Percentiles rank a stretch among this genome's conserved stretches.
Evolutionary conservation across 2,888 invertebrate species (phyloP).

Genomic region (Kryphioiulus occultus): DNA sequence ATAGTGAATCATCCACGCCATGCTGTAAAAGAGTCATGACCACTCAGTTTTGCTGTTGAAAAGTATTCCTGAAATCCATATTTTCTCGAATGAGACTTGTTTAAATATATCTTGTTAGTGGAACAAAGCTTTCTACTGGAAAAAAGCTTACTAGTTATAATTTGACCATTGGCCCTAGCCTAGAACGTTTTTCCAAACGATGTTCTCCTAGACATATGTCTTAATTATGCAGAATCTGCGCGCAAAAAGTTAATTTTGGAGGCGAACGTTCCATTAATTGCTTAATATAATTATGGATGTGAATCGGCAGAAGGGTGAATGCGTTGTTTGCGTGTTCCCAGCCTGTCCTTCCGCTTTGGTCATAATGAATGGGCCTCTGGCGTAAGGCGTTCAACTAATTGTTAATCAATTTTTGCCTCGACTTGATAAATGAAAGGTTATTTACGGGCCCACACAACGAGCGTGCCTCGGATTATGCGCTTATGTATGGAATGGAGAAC

Average conservation of each 20-base stretch:
- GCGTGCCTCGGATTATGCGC: not conserved
- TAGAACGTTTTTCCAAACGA: no score
- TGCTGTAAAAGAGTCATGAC: no score
- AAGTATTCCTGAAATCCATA: no score
- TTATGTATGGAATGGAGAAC: not conserved
- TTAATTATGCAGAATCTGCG: not conserved
- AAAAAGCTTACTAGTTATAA: no score
- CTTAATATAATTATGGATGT: conserved; percentile 27
- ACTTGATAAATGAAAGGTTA: conserved; percentile 43
- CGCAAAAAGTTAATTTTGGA: conserved; percentile 2
- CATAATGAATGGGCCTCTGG: conserved; percentile 27
- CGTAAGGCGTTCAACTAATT: conserved; percentile 36
- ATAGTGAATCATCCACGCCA: no score
- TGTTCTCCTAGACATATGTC: not conserved
- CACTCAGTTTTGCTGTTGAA: no score
- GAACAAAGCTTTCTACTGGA: no score
- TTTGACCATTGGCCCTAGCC: no score
- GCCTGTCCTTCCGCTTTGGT: conserved; percentile 4
- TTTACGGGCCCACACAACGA: not conserved
- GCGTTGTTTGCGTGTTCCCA: conserved; percentile 1
- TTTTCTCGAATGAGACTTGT: not conserved
- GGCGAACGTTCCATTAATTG: conserved; percentile 17
- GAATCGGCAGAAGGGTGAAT: not conserved
- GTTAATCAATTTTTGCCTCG: conserved; percentile 44
- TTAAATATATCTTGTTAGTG: no score